Conservation (phyloP, 2,888 invertebrate species). For the Sipha maydis region DNA sequence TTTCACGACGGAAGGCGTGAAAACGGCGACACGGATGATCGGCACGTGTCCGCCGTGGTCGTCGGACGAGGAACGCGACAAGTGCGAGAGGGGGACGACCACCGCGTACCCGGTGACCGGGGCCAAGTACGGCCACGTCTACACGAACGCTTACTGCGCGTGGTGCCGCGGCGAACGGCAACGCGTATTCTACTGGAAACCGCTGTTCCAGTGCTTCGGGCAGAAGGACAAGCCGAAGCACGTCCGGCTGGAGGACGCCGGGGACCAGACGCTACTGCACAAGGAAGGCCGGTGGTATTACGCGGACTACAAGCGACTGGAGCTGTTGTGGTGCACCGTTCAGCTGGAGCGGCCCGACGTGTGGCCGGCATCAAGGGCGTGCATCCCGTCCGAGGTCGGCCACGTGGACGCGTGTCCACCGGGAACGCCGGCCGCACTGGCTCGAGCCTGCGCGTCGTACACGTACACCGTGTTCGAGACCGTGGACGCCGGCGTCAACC, state of each 20-base stretch:
- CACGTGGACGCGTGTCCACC: constrained; percentile 37
- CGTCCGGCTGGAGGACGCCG: constrained; percentile 2
- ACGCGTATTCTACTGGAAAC: constrained; percentile 64
- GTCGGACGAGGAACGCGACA: constrained; percentile 54
- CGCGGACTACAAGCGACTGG: neutral
- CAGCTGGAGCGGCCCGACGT: neutral
- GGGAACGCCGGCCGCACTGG: neutral
- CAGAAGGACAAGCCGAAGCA: neutral
- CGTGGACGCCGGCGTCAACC: constrained; percentile 65
- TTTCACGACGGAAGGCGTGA: constrained; percentile 67
- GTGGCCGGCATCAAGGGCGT: neutral
- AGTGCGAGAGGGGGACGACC: constrained; percentile 65
- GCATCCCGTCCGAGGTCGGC: neutral
- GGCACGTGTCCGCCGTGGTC: constrained; percentile 68
- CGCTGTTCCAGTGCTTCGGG: neutral
- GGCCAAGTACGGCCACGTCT: constrained; percentile 65
- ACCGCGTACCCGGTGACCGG: constrained; percentile 65
- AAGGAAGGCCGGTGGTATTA: constrained; percentile 36
- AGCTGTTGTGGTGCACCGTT: neutral
- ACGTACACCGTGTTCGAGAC: constrained; percentile 23
- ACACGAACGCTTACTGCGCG: constrained; percentile 68
- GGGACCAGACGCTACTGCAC: constrained; percentile 22
- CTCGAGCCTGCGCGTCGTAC: constrained; percentile 2
- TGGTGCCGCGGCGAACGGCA: constrained; percentile 68
- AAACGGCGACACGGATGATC: constrained; percentile 67